A percentile compares a stretch with the other conserved stretches of the same genome.
These are phyloP conservation scores for Virgularia gustaviana DNA, from an alignment of 92 coral and sea anemone species.

Conservation along the genomic window DNA sequence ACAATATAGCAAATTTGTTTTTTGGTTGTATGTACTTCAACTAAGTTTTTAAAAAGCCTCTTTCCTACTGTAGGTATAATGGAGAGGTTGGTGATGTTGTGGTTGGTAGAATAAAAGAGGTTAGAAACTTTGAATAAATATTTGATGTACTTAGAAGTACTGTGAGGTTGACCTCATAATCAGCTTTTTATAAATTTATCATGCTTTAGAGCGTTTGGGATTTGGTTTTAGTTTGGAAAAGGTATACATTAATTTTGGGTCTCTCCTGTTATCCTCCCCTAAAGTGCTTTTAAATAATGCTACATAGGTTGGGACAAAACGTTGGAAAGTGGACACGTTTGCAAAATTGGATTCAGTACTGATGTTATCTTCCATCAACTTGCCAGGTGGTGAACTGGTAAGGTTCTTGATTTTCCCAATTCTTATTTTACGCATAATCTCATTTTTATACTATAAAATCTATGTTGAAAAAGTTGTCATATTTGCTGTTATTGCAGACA, in stretches of 20 bases:
- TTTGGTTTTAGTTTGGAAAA: too few relatives aligned
- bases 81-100: constrained; percentile 99
- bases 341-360: constrained; percentile 90
- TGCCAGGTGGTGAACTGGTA: constrained; percentile 98
- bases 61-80: constrained; percentile 95
- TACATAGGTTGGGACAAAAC: constrained; percentile 97
- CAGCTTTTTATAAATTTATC: not conserved
- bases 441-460: too few relatives aligned
- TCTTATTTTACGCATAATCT: not conserved
- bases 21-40: too few relatives aligned
- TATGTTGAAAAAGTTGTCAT: too few relatives aligned
- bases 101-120: constrained; percentile 99
- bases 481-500: too few relatives aligned
- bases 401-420: not conserved
- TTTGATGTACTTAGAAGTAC: too few relatives aligned
- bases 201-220: too few relatives aligned
- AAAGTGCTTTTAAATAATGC: not conserved
- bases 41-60: too few relatives aligned
- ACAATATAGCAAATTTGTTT: too few relatives aligned
- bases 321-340: constrained; percentile 99
- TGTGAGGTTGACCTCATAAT: not conserved
- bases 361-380: constrained; percentile 82
- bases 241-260: too few relatives aligned
- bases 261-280: not conserved
- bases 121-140: constrained; percentile 7